phyloP scores from a whole-genome alignment of 2,888 invertebrate species.

The Heterodera filipjevi region DNA sequence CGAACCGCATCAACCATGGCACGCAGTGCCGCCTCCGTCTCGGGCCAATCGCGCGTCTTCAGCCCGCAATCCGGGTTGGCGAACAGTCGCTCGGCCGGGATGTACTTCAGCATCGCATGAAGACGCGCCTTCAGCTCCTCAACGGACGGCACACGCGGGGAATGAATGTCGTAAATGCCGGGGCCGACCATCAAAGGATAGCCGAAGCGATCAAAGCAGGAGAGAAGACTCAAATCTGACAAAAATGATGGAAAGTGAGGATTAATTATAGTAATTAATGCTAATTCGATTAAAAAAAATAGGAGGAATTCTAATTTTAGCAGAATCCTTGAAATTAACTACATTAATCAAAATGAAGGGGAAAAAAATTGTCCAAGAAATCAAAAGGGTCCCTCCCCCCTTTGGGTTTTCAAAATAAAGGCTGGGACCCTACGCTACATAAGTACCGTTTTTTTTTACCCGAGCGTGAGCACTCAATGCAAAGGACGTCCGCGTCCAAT shows the following conservation, averaged over 20 bases:
- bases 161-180: slow-evolving; percentile 43
- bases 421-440: background rate
- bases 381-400: no score
- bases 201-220: slow-evolving; percentile 31
- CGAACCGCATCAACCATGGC: slow-evolving; percentile 38
- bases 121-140: slow-evolving; percentile 39
- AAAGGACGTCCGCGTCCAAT: slow-evolving; percentile 36
- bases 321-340: no score
- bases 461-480: slow-evolving; percentile 36
- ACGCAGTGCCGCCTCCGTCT: slow-evolving; percentile 35
- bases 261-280: no score
- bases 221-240: slow-evolving; percentile 28
- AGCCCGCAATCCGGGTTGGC: slow-evolving; percentile 47
- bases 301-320: no score
- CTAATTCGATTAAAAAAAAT: no score
- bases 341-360: background rate
- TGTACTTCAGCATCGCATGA: slow-evolving; percentile 36
- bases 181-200: slow-evolving; percentile 40
- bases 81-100: slow-evolving; percentile 36
- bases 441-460: background rate
- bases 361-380: no score
- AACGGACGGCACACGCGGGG: slow-evolving; percentile 39
- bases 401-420: no score
- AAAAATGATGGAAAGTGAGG: no score
- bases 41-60: slow-evolving; percentile 38